A percentile compares a stretch with the other conserved stretches of the same genome.
Conservation (phyloP, 2,113 vertebrate genomes). For the Danionella cerebrum region DNA sequence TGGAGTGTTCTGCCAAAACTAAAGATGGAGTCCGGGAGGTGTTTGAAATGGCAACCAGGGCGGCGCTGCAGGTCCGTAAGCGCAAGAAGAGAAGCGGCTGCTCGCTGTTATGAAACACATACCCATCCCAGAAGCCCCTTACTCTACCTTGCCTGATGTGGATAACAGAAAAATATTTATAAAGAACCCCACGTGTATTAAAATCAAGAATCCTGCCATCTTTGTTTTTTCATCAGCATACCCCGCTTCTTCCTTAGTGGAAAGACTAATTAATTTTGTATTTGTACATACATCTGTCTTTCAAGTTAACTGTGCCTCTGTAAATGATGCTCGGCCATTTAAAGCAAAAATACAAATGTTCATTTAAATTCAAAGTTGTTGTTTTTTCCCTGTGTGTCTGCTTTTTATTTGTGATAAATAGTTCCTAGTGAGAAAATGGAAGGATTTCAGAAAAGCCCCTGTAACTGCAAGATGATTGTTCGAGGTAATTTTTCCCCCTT, state of each 20-base stretch:
- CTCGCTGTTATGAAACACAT: slow-evolving; percentile 73
- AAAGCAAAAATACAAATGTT: slow-evolving; percentile 7
- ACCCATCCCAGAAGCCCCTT: slow-evolving; percentile 39
- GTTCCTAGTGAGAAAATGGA: no score
- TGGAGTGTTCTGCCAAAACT: slow-evolving; percentile 97
- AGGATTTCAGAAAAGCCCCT: no score
- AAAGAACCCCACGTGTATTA: slow-evolving; percentile 47
- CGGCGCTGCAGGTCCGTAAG: slow-evolving; percentile 91
- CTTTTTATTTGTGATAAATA: not conserved
- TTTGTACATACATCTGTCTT: slow-evolving; percentile 39
- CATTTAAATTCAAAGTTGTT: slow-evolving; percentile 13
- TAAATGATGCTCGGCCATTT: slow-evolving; percentile 30
- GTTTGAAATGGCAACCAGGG: slow-evolving; percentile 95
- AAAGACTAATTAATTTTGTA: slow-evolving; percentile 33
- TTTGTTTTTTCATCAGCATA: slow-evolving; percentile 44
- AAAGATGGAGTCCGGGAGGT: slow-evolving; percentile 96
- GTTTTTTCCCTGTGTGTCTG: slow-evolving; percentile 1
- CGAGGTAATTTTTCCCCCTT: no score
- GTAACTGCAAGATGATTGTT: no score
- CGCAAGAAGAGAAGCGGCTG: slow-evolving; percentile 81
- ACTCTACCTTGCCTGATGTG: slow-evolving; percentile 43
- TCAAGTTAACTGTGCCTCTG: slow-evolving; percentile 26
- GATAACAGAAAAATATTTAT: slow-evolving; percentile 51
- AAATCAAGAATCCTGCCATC: slow-evolving; percentile 36
- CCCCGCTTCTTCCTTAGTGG: slow-evolving; percentile 35